A percentile compares a stretch with the other conserved stretches of the same genome.
Evolutionary conservation across 2,797 vertebrate species (phyloP).

Genomic region (Gymnodraco acuticeps): DNA sequence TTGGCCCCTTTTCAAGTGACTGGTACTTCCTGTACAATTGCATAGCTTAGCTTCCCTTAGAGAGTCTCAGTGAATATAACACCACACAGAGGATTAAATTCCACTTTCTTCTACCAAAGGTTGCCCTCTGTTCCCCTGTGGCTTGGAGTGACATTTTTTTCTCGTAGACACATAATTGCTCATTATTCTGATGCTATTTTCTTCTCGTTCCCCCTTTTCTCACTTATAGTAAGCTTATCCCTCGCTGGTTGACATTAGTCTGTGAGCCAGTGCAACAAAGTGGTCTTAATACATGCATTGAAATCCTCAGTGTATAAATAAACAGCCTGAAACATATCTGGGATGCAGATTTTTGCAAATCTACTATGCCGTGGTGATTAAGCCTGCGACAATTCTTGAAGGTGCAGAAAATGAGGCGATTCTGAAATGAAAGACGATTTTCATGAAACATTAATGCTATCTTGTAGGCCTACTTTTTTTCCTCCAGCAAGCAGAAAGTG

Average conservation of each 20-base stretch:
- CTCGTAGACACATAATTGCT: slow-evolving; percentile 60
- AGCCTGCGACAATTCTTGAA: slow-evolving; percentile 64
- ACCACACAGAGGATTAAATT: slow-evolving; percentile 68
- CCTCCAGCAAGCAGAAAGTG: slow-evolving; percentile 57
- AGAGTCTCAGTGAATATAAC: slow-evolving; percentile 61
- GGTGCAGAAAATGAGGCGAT: slow-evolving; percentile 66
- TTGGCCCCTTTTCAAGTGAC: slow-evolving; percentile 54
- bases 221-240: slow-evolving; percentile 72
- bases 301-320: slow-evolving; percentile 77
- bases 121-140: slow-evolving; percentile 50
- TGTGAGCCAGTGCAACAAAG: slow-evolving; percentile 78
- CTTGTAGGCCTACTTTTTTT: slow-evolving; percentile 30
- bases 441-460: slow-evolving; percentile 76
- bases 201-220: slow-evolving; percentile 47
- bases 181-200: slow-evolving; percentile 71
- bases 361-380: slow-evolving; percentile 64
- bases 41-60: slow-evolving; percentile 60
- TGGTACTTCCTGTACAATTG: slow-evolving; percentile 61
- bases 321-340: slow-evolving; percentile 71
- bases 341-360: slow-evolving; percentile 79
- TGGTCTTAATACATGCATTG: slow-evolving; percentile 73
- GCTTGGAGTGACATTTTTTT: slow-evolving; percentile 45
- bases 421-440: slow-evolving; percentile 75
- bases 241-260: slow-evolving; percentile 67
- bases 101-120: slow-evolving; percentile 60